Evolutionary conservation across 1,140 invertebrate genomes (phyloP).

Genomic region (Planococcus citri): DNA sequence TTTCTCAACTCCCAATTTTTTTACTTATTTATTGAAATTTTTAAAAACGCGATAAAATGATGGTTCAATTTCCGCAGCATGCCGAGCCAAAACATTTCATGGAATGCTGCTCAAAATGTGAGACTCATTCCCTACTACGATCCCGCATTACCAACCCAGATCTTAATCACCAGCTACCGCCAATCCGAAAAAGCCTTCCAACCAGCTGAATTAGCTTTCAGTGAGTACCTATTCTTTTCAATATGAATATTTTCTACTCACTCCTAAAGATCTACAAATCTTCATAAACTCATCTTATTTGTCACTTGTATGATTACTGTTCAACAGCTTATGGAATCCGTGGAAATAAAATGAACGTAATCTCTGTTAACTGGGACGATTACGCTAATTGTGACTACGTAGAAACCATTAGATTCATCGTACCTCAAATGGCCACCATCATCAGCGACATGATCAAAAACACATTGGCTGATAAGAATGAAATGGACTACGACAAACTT

Average conservation of each 20-base stretch:
- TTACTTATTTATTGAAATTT: too few species aligned
- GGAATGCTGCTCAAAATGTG: not conserved
- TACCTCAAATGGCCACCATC: not conserved
- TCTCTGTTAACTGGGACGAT: not conserved
- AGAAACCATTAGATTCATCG: not conserved
- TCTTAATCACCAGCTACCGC: not conserved
- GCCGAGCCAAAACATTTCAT: not conserved
- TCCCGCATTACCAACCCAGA: not conserved
- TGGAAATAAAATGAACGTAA: not conserved
- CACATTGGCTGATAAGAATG: not conserved
- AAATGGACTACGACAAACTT: not conserved
- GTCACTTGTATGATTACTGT: too few species aligned
- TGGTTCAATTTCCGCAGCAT: not conserved
- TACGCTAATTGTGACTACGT: not conserved
- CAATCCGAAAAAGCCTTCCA: not conserved
- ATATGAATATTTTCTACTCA: too few species aligned
- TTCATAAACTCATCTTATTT: too few species aligned
- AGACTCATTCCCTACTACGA: not conserved
- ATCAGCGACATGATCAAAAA: not conserved
- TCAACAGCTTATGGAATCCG: not conserved
- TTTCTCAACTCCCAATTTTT: too few species aligned
- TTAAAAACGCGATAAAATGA: too few species aligned
- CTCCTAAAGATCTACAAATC: too few species aligned
- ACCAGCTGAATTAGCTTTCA: not conserved
- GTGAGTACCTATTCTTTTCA: not conserved